A percentile compares a stretch with the other conserved stretches of the same genome.
These are phyloP conservation scores for Conus canariensis DNA, from an alignment of 2,888 invertebrate species.

Conservation along the genomic window DNA sequence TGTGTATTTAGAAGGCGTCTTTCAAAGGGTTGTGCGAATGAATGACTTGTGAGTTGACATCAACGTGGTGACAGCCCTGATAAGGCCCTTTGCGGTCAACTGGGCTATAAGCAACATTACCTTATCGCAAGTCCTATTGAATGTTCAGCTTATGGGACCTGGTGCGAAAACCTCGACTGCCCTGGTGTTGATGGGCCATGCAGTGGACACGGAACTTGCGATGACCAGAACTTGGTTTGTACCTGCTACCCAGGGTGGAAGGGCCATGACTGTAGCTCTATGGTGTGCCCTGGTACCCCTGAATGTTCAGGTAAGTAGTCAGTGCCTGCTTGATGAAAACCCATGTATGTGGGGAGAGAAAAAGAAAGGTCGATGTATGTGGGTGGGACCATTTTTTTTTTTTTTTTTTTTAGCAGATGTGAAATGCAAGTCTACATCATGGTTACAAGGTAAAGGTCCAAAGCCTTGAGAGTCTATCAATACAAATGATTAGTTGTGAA, in stretches of 20 bases:
- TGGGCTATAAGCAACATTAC: no score
- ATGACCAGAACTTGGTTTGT: constrained; percentile 53
- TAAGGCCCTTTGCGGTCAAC: no score
- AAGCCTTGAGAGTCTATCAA: no score
- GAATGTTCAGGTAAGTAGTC: constrained; percentile 53
- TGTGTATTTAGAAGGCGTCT: no score
- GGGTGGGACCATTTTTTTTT: not conserved
- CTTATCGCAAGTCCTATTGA: no score
- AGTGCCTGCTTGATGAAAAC: not conserved
- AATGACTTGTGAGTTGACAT: no score
- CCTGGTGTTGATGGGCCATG: constrained; percentile 57
- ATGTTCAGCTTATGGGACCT: constrained; percentile 57
- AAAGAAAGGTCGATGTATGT: not conserved
- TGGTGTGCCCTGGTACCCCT: constrained; percentile 60
- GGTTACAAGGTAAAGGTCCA: no score
- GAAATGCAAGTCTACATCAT: no score
- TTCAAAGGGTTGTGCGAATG: no score
- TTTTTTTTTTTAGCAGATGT: not conserved
- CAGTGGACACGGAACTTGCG: constrained; percentile 63
- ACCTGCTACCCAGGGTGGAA: constrained; percentile 64
- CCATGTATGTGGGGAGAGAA: not conserved
- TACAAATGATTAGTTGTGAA: no score
- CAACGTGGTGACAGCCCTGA: no score
- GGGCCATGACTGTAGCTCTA: constrained; percentile 59
- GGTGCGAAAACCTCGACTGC: constrained; percentile 63